Evolutionary conservation across 2,888 invertebrate genomes (phyloP).

Genomic region (Tribolium freemani): DNA sequence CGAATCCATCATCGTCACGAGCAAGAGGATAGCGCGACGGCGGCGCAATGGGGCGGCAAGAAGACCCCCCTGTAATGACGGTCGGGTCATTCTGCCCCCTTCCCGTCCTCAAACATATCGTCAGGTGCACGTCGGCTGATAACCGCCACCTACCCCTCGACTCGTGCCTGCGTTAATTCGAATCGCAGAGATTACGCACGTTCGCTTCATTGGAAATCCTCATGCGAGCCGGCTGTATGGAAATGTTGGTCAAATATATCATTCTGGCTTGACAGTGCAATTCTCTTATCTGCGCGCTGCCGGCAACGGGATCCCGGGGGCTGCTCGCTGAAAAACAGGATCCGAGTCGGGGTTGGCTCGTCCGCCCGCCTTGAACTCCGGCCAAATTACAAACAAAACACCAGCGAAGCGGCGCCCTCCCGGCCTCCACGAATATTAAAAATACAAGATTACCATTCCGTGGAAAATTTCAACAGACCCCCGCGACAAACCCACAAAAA

Average conservation of each 20-base stretch:
- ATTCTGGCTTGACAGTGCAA: constrained; percentile 91
- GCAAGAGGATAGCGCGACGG: constrained; percentile 43
- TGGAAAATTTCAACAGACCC: constrained; percentile 32
- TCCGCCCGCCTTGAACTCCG: constrained; percentile 55
- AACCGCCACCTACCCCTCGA: constrained; percentile 47
- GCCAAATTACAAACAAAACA: constrained; percentile 68
- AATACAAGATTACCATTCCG: constrained; percentile 42
- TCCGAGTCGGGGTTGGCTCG: constrained; percentile 55
- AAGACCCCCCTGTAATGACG: constrained; percentile 50
- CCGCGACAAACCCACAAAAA: constrained; percentile 10
- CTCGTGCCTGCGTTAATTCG: constrained; percentile 72
- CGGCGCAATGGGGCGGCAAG: constrained; percentile 54
- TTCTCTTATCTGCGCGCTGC: constrained; percentile 84
- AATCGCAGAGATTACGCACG: constrained; percentile 75
- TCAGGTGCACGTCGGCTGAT: constrained; percentile 56
- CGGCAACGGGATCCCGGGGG: constrained; percentile 69
- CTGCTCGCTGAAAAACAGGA: constrained; percentile 68
- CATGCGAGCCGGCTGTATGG: constrained; percentile 73
- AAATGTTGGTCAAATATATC: constrained; percentile 93
- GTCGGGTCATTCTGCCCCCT: constrained; percentile 42
- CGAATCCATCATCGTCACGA: constrained; percentile 44
- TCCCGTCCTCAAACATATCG: constrained; percentile 53
- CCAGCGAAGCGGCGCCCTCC: constrained; percentile 49
- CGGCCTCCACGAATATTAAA: constrained; percentile 43
- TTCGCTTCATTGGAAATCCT: constrained; percentile 69